Base-by-base conservation (phyloP, 30 jellyfish, hydroid and myxozoan genomes). In the Chrysaora quinquecirrha region DNA sequence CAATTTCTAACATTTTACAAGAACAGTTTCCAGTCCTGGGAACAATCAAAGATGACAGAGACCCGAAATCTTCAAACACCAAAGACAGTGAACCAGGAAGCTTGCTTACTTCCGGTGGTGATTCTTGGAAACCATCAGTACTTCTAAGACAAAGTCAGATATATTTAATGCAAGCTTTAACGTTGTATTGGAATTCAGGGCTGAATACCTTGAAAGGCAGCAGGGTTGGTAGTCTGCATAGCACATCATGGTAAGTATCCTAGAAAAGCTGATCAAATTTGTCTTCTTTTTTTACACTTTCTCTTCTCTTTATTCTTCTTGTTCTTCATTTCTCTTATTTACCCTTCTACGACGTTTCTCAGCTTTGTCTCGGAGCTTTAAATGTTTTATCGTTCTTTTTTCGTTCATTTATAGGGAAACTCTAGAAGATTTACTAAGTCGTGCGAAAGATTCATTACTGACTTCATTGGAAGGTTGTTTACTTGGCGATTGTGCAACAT, bases 1-100 rank as follows among this genome's bases (percentile, higher is more conserved):
- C 99, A 6, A 87, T 95, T 22, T 79, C 95, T 1, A 79, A 62
- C 71, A 78, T 88, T 47, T 56, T 95, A 48, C 99, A 95, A 75
- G 99, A 95, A 80, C 99, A 95, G 61, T 95, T 95, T 52, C 99
- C 99, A 11, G 97, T 95, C 11, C 96, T 95, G 27, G 99, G 99
- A 16, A 34, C 99, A 0, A 90, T 83, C 34, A 85, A 88, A 69
- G 97, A 84, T 1, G 99, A 95, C 2, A 88, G 78, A 69, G 99
- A 83, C 21, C 60, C 54, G 23, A 67, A 69, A 24, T 24, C 85
- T 0, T 20, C 33, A 22, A 28, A 28, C 29, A 54, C 54, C 25
- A 80, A 30, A 52, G 94, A 93, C 24, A 77, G 75, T 34, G 91
- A 64, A 1, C 50, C 63, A 30, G 23, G 61, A 1, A 63, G 64